A percentile compares a stretch with the other conserved stretches of the same genome.
These are phyloP conservation scores for Aegotheles bennettii DNA, from an alignment of 2,113 vertebrate genomes.

Conservation along the genomic window DNA sequence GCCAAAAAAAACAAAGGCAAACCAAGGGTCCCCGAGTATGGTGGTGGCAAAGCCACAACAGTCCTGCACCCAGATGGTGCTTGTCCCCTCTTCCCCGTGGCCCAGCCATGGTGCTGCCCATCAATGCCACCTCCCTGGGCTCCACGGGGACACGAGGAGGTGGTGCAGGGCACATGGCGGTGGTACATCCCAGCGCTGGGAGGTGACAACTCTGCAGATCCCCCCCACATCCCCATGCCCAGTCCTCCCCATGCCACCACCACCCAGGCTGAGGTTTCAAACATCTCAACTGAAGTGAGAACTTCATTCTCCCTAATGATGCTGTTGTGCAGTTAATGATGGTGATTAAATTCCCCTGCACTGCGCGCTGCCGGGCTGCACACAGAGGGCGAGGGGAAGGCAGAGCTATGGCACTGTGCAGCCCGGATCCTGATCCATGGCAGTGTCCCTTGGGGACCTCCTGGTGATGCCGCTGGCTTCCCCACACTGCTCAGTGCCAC, in stretches of 20 bases:
- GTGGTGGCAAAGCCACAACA: background rate
- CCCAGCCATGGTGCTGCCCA: accelerated
- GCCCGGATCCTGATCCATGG: background rate
- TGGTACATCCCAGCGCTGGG: background rate
- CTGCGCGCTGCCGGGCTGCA: background rate
- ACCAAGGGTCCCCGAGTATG: accelerated
- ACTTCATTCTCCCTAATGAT: slow-evolving; percentile 57
- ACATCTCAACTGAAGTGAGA: slow-evolving; percentile 44
- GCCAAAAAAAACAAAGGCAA: background rate
- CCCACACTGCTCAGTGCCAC: background rate
- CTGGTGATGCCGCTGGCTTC: background rate
- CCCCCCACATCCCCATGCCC: background rate
- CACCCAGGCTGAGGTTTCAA: background rate
- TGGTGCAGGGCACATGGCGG: accelerated
- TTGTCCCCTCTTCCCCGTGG: accelerated
- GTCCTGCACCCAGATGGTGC: background rate
- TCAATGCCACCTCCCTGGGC: background rate
- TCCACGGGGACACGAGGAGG: accelerated
- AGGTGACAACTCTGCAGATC: background rate
- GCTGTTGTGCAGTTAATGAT: slow-evolving; percentile 53
- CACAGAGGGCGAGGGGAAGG: background rate
- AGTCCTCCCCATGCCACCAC: accelerated
- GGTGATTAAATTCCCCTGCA: slow-evolving; percentile 55
- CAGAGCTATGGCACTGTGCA: accelerated
- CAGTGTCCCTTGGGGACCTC: background rate